Conservation (phyloP, 2,888 invertebrate genomes). For the Volucella zonaria region DNA sequence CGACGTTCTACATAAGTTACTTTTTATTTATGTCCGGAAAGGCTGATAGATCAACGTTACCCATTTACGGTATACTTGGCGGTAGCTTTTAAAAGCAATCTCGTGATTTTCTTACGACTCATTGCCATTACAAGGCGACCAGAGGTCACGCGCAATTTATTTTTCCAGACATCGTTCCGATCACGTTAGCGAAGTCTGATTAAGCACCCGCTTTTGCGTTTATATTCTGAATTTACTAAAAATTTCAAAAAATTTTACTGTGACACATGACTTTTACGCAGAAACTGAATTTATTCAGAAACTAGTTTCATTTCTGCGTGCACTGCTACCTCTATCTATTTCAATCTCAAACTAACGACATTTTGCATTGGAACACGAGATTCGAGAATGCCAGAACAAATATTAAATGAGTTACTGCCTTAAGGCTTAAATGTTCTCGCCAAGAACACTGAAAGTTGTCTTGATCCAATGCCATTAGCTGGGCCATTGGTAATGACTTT, state of each 20-base stretch:
- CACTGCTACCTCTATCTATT: not conserved
- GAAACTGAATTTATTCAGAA: slow-evolving; percentile 16
- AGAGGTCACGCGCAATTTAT: too few relatives aligned
- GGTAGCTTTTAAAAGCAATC: too few relatives aligned
- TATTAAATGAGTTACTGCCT: not conserved
- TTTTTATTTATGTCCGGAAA: too few relatives aligned
- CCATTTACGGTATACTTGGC: too few relatives aligned
- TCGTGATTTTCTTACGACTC: too few relatives aligned
- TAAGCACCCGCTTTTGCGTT: too few relatives aligned
- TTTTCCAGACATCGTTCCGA: too few relatives aligned
- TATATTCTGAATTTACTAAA: too few relatives aligned
- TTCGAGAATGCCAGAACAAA: slow-evolving; percentile 8
- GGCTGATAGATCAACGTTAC: too few relatives aligned
- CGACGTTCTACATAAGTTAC: too few relatives aligned
- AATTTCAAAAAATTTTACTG: not conserved
- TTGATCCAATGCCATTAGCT: slow-evolving; percentile 47
- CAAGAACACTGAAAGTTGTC: slow-evolving; percentile 53
- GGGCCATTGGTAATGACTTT: slow-evolving; percentile 13
- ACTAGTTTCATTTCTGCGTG: slow-evolving; percentile 13
- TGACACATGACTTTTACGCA: not conserved
- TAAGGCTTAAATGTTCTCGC: not conserved
- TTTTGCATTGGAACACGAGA: slow-evolving; percentile 22
- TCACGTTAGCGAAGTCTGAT: too few relatives aligned
- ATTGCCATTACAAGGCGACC: too few relatives aligned
- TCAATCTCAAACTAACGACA: slow-evolving; percentile 27